A percentile compares a stretch with the other conserved stretches of the same genome.
phyloP scores from a whole-genome alignment of 2,888 invertebrate genomes.

The Heliconius erato region DNA sequence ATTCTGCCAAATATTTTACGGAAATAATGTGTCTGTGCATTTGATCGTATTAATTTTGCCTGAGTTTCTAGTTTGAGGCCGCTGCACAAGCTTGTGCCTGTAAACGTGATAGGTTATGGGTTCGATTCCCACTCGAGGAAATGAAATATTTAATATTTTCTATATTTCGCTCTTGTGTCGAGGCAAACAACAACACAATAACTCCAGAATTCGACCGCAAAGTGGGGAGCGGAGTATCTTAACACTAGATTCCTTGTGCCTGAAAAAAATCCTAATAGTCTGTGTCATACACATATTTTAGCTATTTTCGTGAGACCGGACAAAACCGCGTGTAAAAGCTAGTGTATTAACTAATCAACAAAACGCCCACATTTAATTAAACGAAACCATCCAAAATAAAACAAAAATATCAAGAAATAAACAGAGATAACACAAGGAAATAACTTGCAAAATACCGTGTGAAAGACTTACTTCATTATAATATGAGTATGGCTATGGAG shows the following conservation, averaged over 20 bases:
- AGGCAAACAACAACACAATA: too few relatives aligned
- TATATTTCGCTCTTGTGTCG: too few relatives aligned
- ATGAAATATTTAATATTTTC: too few relatives aligned
- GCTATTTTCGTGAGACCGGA: background rate
- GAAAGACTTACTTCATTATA: constrained; percentile 56
- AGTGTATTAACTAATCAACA: background rate
- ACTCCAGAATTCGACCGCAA: too few relatives aligned
- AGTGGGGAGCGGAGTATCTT: too few relatives aligned
- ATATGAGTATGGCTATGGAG: constrained; percentile 37
- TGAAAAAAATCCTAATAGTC: too few relatives aligned
- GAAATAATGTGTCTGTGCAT: constrained; percentile 23
- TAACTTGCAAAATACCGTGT: constrained; percentile 45
- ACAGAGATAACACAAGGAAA: constrained; percentile 16
- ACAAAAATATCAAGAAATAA: background rate
- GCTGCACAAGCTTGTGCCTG: too few relatives aligned
- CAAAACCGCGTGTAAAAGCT: background rate
- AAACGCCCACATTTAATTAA: background rate
- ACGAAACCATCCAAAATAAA: background rate
- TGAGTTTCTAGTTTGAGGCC: background rate
- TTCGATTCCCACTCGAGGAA: too few relatives aligned
- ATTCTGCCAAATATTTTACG: constrained; percentile 48
- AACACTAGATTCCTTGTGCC: too few relatives aligned
- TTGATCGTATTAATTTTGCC: background rate
- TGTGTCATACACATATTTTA: too few relatives aligned
- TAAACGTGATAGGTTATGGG: too few relatives aligned